Conservation (phyloP, 2,797 vertebrate genomes). For the Onychomys leucogaster region DNA sequence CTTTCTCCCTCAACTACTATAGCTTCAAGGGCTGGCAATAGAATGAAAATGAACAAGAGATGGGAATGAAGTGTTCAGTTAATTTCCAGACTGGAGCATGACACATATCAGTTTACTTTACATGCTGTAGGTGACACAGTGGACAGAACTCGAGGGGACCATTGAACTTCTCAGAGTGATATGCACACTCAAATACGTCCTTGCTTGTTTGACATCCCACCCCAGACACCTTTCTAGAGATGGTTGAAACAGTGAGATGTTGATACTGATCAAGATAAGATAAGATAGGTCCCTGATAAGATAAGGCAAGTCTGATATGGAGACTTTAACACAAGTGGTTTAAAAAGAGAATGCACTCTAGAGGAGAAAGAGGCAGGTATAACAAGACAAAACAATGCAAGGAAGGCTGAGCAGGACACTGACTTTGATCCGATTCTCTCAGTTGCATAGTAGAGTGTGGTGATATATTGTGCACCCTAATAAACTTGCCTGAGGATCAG, state of each 20-base stretch:
- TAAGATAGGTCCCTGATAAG: neutral
- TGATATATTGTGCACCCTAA: no score
- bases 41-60: neutral
- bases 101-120: neutral
- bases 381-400: neutral
- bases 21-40: neutral
- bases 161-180: neutral
- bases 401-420: neutral
- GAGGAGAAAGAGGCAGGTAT: neutral
- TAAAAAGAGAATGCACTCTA: neutral
- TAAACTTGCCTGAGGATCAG: no score
- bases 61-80: no score
- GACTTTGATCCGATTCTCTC: neutral
- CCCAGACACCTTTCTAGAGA: neutral
- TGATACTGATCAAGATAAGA: neutral
- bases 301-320: neutral
- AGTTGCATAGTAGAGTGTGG: neutral
- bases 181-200: rapidly evolving
- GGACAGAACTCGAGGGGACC: neutral
- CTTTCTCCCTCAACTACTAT: neutral
- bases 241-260: neutral
- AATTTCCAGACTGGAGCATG: neutral
- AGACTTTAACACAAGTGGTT: neutral
- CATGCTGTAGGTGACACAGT: neutral
- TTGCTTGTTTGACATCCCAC: neutral